Evolutionary conservation across 2,888 invertebrate species (phyloP).

Genomic region (Theretra japonica): DNA sequence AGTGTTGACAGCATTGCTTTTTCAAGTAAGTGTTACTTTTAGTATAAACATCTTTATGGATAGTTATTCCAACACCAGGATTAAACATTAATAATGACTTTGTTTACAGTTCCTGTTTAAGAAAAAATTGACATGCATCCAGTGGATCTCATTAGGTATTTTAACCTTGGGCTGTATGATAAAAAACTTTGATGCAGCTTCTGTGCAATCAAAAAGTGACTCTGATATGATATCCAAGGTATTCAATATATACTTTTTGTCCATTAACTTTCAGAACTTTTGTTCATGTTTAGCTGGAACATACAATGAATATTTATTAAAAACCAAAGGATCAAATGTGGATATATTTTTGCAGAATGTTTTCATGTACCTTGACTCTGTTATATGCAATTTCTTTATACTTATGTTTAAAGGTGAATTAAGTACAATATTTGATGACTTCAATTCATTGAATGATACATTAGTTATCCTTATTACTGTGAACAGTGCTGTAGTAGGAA

Average conservation of each 20-base stretch:
- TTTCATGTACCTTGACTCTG: constrained; percentile 97
- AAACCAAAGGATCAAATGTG: constrained; percentile 92
- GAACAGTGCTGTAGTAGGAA: constrained; percentile 96
- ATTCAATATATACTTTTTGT: constrained; percentile 86
- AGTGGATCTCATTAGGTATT: constrained; percentile 95
- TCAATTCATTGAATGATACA: constrained; percentile 85
- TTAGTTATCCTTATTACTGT: constrained; percentile 92
- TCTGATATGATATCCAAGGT: constrained; percentile 67
- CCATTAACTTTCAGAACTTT: constrained; percentile 91
- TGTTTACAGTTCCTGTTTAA: constrained; percentile 91
- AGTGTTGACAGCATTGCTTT: constrained; percentile 95
- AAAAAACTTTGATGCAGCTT: constrained; percentile 89
- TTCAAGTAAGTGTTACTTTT: constrained; percentile 88
- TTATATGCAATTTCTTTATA: constrained; percentile 93
- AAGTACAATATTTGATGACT: constrained; percentile 83
- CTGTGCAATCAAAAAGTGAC: constrained; percentile 62
- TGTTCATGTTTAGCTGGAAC: constrained; percentile 98
- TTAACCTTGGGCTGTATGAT: constrained; percentile 96
- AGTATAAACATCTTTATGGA: background rate
- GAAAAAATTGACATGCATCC: constrained; percentile 90
- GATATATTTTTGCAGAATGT: constrained; percentile 97
- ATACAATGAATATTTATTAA: constrained; percentile 97
- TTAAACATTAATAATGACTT: constrained; percentile 21
- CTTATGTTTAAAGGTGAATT: constrained; percentile 88
- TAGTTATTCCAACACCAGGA: no score